Evolutionary conservation across 1,140 invertebrate genomes (phyloP).

Genomic region (Olivierus martensii): DNA sequence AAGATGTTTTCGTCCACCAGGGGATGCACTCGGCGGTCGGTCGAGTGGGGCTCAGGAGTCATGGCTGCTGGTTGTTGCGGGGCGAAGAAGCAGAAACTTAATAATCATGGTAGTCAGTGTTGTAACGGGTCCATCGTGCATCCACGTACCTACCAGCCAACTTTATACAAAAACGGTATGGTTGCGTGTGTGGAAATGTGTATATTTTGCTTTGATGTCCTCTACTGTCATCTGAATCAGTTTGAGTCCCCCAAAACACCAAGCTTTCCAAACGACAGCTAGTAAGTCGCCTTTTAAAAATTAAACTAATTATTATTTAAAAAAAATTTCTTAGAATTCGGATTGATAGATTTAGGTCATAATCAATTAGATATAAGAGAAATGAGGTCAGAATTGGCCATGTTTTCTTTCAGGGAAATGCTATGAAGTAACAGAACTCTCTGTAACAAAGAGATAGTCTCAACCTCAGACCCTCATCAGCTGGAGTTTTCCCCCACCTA

Average conservation of each 20-base stretch:
- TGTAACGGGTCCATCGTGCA: slow-evolving; percentile 10
- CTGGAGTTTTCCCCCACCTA: too few relatives aligned
- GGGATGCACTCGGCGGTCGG: neutral
- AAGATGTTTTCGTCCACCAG: too few relatives aligned
- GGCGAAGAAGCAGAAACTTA: slow-evolving; percentile 75
- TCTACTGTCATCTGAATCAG: slow-evolving; percentile 84
- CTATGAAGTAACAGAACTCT: too few relatives aligned
- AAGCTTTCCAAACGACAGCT: slow-evolving; percentile 85
- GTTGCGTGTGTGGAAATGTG: slow-evolving; percentile 90
- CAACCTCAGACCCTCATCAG: too few relatives aligned
- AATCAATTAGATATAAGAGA: too few relatives aligned
- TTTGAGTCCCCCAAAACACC: slow-evolving; percentile 76
- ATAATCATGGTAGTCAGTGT: slow-evolving; percentile 36
- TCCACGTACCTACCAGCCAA: slow-evolving; percentile 4
- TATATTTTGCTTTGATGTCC: slow-evolving; percentile 95
- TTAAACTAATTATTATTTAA: neutral
- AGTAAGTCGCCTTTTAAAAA: slow-evolving; percentile 49
- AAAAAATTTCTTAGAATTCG: too few relatives aligned
- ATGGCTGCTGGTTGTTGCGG: slow-evolving; percentile 80
- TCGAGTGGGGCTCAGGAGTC: neutral
- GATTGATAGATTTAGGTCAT: too few relatives aligned
- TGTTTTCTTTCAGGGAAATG: too few relatives aligned
- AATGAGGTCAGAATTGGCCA: too few relatives aligned
- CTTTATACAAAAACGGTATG: slow-evolving; percentile 27
- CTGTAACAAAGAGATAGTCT: too few relatives aligned